Evolutionary conservation across 35 echinoderm and acorn worm species (phyloP).

Genomic region (Ophioderma brevispina): DNA sequence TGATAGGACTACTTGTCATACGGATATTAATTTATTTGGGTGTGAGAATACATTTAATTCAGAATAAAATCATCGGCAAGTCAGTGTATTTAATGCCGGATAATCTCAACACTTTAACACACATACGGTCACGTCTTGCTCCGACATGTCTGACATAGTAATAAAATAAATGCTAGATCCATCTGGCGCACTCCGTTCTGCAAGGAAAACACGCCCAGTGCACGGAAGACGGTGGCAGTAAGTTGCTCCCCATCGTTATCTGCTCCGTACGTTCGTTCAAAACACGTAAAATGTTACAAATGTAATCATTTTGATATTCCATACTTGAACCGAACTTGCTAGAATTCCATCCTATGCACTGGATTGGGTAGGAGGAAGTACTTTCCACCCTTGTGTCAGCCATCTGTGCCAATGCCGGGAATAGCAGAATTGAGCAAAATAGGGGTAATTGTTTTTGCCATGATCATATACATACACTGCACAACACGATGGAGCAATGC

Average conservation of each 20-base stretch:
- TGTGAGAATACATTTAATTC: neutral
- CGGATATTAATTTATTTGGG: neutral
- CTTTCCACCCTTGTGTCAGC: too few species aligned
- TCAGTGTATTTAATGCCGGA: neutral
- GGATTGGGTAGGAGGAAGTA: neutral
- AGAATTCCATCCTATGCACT: neutral
- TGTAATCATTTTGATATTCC: neutral
- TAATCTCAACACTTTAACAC: neutral
- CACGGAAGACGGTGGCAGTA: neutral
- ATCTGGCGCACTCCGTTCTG: neutral
- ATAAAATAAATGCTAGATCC: neutral
- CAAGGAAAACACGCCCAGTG: neutral
- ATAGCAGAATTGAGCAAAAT: too few species aligned
- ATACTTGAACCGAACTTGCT: neutral
- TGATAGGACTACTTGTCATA: neutral
- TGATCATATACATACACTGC: too few species aligned
- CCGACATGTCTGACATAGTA: neutral
- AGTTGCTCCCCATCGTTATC: neutral
- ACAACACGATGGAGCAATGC: too few species aligned
- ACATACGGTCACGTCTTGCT: neutral
- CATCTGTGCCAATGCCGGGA: too few species aligned
- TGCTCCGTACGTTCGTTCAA: neutral
- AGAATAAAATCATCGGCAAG: neutral
- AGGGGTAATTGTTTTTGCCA: too few species aligned
- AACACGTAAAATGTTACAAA: neutral